Base-by-base conservation (phyloP, 2,888 invertebrate species). In the Resseliella maxima region DNA sequence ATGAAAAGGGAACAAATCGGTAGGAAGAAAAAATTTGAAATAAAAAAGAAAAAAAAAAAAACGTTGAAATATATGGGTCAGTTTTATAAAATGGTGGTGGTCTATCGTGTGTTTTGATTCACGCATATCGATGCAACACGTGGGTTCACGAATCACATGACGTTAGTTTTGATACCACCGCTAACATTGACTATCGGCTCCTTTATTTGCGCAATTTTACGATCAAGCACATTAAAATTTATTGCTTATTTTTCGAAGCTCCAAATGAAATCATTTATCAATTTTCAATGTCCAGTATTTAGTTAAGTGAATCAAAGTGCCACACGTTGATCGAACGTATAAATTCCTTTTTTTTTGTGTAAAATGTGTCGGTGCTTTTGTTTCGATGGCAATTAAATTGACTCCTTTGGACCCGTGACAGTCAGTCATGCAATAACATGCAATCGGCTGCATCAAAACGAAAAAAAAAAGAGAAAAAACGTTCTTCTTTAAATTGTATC, bases 241-340 rank as follows among this genome's bases (percentile, higher is more conserved):
- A 72, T 72, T 72, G 72, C 72, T 72, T 72, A 59, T 35, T 31
- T 72, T 72, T 15, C 12, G 31, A 31, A 35, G 12, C 15, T 2
- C 72, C 10, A 72, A 72, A 72, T 72, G 72, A 72, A 72, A 72
- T 72, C 72, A 72, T 72, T 72, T 72, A 72, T 72, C 72, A 31
- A 59, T 59, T 59, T 3, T 59, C 24, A 59, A 59, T 59, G 59
- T 8, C 18, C n/a, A 50, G 6, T 24, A 12, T 50, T 50, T 24
- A 24, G 46, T 50, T 6, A n/a, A 12, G 31, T 31, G 72, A 72
- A 27, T 27, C 59, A 24, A 6, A 12, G 27, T 3, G 72, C 72
- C 72, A 72, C 72, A 72, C 72, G 31, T 72, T 72, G 31, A 72
- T 31, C 72, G 18, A 72, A 31, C 31, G 31, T 72, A n/a, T 72